Evolutionary conservation across 2,888 invertebrate species (phyloP), one percentile per base, ranked within the genome.

Genomic region (Rhodophaea formosa): DNA sequence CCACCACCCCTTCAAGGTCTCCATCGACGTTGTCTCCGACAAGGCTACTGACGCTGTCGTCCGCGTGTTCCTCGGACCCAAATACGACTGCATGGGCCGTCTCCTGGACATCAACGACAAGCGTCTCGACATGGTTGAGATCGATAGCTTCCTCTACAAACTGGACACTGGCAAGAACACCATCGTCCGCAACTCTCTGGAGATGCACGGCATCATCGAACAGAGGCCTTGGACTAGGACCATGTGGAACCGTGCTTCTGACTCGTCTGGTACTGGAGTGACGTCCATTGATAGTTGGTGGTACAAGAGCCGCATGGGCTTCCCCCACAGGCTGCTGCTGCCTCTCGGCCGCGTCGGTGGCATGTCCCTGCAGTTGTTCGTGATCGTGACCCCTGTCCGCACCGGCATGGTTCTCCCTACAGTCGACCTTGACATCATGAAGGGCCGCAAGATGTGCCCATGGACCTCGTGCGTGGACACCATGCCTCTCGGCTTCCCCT

Each of bases 401-500:
- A 87, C 85, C 42, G 92, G 92, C 59, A 78, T 84, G 54, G 77
- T 90, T 2, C 82, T 92, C 46, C 84, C 87, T 12, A 74, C 62
- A 46, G 79, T 92, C 51, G 91, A 92, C 72, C 80, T 88, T 64
- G 84, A 80, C 64, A 77, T 84, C 60, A 88, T 88, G 79, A 91
- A 91, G 75, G 85, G 89, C 54, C 89, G 92, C 59, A 92, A 88
- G 65, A 82, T 92, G 61, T 93, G 92, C 67, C 89, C 89, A 72
- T 93, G 92, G 78, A 78, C 92, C 70, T 86, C 82, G 7, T 91
- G 89, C 63, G 82, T 93, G 64, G 95, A 96, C 81, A 92, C 88
- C 53, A 92, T 92, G 77, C 93, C 95, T 1, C 89, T 94, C 67
- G 95, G 95, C 60, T 96, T 93, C 92, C 96, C 96, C 66, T 94